Evolutionary conservation across 1,140 invertebrate species (phyloP).

Genomic region (Tachypleus tridentatus): DNA sequence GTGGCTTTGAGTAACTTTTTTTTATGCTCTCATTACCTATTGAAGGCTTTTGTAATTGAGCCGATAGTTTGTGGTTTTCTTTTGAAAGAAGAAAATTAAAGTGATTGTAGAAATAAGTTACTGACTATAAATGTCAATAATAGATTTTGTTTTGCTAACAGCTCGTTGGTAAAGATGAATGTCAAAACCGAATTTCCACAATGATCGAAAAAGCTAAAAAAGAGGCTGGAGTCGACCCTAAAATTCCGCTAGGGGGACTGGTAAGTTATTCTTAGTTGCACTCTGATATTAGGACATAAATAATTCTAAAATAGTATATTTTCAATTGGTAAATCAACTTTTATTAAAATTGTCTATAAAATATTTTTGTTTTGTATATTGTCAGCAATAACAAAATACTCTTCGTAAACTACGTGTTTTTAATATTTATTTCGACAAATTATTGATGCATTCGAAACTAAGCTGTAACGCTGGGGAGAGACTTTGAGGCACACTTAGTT

Average conservation of each 20-base stretch:
- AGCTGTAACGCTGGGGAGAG: too few species aligned
- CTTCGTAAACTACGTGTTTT: too few species aligned
- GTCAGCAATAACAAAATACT: too few species aligned
- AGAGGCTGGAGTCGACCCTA: constrained; percentile 46
- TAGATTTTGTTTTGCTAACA: constrained; percentile 26
- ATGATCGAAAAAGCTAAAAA: constrained; percentile 60
- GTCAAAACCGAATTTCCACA: constrained; percentile 52
- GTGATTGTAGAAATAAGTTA: neutral
- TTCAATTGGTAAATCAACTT: too few species aligned
- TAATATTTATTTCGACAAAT: too few species aligned
- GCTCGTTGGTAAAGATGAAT: constrained; percentile 59
- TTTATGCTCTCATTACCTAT: neutral
- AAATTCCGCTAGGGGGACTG: constrained; percentile 50
- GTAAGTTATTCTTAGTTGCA: constrained; percentile 38
- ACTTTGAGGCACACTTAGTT: too few species aligned
- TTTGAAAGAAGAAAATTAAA: neutral
- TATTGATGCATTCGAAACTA: too few species aligned
- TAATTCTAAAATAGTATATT: too few species aligned
- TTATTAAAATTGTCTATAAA: too few species aligned
- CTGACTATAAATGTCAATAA: neutral
- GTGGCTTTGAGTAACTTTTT: too few species aligned
- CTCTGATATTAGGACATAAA: too few species aligned
- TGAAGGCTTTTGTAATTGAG: neutral
- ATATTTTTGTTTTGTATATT: too few species aligned
- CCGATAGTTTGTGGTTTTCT: neutral